phyloP scores from a whole-genome alignment of 1,140 invertebrate species.

The Drosophila varians region DNA sequence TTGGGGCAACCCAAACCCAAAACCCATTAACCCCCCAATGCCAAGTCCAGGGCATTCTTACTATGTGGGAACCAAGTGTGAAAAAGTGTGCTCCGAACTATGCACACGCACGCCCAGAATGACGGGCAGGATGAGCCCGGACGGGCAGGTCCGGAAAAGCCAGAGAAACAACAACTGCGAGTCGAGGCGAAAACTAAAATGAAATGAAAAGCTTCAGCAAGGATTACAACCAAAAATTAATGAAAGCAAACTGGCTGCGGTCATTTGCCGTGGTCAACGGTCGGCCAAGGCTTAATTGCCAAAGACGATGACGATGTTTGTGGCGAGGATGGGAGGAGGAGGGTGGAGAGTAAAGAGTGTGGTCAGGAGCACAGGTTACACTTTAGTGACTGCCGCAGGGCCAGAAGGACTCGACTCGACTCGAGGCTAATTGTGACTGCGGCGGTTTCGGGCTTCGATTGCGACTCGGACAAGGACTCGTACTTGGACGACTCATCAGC shows the following conservation, averaged over 20 bases:
- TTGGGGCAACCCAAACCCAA: neutral
- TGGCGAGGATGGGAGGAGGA: conserved; percentile 2
- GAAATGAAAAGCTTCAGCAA: conserved; percentile 81
- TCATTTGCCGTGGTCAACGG: conserved; percentile 81
- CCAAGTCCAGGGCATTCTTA: conserved; percentile 10
- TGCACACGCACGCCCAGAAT: conserved; percentile 59
- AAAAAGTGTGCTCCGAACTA: conserved; percentile 72
- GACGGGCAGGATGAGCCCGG: conserved; percentile 18
- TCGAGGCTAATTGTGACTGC: conserved; percentile 56
- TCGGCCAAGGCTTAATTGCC: conserved; percentile 79
- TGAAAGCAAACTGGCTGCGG: conserved; percentile 83
- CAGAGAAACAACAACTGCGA: conserved; percentile 35
- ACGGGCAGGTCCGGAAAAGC: conserved; percentile 1
- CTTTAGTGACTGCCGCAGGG: conserved; percentile 51
- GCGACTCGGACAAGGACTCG: conserved; percentile 14
- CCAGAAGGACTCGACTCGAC: conserved; percentile 27
- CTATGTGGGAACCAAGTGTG: conserved; percentile 49
- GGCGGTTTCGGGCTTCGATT: conserved; percentile 7
- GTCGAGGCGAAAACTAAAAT: conserved; percentile 65
- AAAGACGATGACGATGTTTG: conserved; percentile 63
- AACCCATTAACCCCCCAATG: conserved; percentile 20
- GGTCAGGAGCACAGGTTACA: conserved; percentile 58
- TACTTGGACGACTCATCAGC: conserved; percentile 56
- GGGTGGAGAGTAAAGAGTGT: conserved; percentile 7
- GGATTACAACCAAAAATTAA: conserved; percentile 83